Base-by-base conservation (phyloP, 1,140 invertebrate genomes). In the Drosophila arizonae region DNA sequence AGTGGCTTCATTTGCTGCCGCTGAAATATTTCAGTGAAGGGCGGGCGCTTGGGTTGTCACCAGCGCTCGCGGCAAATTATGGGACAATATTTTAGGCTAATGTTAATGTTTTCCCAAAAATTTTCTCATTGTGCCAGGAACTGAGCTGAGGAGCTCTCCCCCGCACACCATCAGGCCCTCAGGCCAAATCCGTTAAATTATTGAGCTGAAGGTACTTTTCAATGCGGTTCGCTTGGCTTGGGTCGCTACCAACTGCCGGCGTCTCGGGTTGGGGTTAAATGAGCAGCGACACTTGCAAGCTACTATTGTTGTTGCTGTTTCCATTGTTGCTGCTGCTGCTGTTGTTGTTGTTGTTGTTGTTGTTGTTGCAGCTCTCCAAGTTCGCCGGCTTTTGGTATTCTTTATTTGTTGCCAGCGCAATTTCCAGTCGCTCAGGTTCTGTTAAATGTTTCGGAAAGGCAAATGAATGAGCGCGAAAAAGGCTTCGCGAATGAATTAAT, bases 11-110 rank as follows among this genome's bases (percentile, higher is more conserved):
- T 90, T 86, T 90, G 74, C 72, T 72, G 71, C 63, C 71, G 61
- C 71, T 85, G 79, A 81, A 87, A 87, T 87, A 87, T 87, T 87
- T 88, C 46, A 72, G 50, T 46, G 52, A 43, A 21, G 51, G 36
- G 8, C 9, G 10, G 50, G 41, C 39, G 79, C 76, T 11, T 11
- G 36, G 36, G 81, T 87, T 87, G 82, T 88, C 84, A 87, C 76
- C 84, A 81, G 74, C 76, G 86, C 87, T 84, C 70, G 87, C 81
- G 87, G 87, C 87, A 90, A 90, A 90, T 90, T 90, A 90, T 90
- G 87, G 87, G 79, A 90, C 82, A 90, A 90, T 90, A 90, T 90
- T 90, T 90, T 90, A 90, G 79, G 87, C 87, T 90, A 90, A 90
- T 90, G 87, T 90, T 90, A 90, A 90, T 90, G 87, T 90, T 89